phyloP scores from a whole-genome alignment of 1,140 invertebrate genomes.

The Drosophila mayri region DNA sequence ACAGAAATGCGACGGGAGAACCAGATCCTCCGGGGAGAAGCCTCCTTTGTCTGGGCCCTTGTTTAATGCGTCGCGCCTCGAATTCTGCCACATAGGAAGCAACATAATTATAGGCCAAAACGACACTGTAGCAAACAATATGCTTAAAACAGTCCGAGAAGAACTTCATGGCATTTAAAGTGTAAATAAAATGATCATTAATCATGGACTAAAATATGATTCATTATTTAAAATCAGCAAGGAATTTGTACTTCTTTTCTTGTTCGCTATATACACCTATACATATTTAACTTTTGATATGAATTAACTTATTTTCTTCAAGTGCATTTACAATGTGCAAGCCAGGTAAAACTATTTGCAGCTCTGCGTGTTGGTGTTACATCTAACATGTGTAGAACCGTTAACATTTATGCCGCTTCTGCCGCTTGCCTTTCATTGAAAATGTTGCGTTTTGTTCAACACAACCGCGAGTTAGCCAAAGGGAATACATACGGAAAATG shows the following conservation, averaged over 20 bases:
- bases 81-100: constrained; percentile 58
- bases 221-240: background rate
- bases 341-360: constrained; percentile 46
- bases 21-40: constrained; percentile 27
- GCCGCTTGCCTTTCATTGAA: constrained; percentile 27
- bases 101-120: constrained; percentile 62
- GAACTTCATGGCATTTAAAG: background rate
- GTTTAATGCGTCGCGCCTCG: constrained; percentile 57
- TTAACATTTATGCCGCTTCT: constrained; percentile 57
- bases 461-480: constrained; percentile 22
- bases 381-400: constrained; percentile 50
- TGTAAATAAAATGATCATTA: no score
- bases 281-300: no score
- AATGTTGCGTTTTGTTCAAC: constrained; percentile 66
- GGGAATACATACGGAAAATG: constrained; percentile 15
- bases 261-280: background rate
- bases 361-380: constrained; percentile 58
- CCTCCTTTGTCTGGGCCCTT: constrained; percentile 58
- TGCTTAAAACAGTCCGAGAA: background rate
- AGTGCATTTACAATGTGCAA: constrained; percentile 28
- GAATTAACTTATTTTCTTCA: background rate
- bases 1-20: constrained; percentile 30
- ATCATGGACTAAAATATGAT: no score
- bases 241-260: background rate
- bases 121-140: constrained; percentile 3